A percentile compares a stretch with the other conserved stretches of the same genome.
Conservation (phyloP, 2,888 invertebrate species). For the Julus scanicus region DNA sequence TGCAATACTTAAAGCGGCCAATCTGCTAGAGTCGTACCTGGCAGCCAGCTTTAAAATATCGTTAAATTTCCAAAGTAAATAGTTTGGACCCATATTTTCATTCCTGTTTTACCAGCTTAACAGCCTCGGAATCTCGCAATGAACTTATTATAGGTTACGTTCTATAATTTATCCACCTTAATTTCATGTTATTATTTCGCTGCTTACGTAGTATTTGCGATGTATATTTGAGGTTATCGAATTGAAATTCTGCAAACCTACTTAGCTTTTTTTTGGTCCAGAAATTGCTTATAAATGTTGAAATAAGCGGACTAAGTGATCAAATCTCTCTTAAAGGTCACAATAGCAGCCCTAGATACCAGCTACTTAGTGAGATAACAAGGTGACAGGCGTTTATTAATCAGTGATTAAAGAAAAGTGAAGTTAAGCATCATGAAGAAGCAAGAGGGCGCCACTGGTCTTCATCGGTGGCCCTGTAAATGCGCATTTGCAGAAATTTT, state of each 20-base stretch:
- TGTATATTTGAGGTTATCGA: constrained; percentile 23
- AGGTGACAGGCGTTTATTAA: neutral
- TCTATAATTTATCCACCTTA: neutral
- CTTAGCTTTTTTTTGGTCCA: neutral
- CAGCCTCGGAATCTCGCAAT: constrained; percentile 20
- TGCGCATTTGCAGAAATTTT: too few relatives aligned
- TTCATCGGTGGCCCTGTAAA: too few relatives aligned
- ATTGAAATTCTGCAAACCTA: constrained; percentile 30
- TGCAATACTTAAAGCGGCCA: neutral
- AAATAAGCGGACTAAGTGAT: constrained; percentile 8
- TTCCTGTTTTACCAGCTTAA: constrained; percentile 36
- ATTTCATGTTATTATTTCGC: constrained; percentile 4
- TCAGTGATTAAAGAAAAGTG: neutral
- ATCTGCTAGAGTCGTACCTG: neutral
- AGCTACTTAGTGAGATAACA: constrained; percentile 15
- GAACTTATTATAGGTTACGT: constrained; percentile 38
- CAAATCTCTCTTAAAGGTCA: neutral
- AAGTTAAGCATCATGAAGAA: neutral
- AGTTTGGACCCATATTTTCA: constrained; percentile 27
- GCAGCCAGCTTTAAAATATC: neutral
- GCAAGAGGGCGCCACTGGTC: neutral
- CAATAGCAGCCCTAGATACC: neutral
- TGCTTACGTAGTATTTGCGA: neutral
- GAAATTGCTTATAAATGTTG: neutral
- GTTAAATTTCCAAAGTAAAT: constrained; percentile 1